Conservation (phyloP, 2,888 invertebrate species). For the Protonemura montana region DNA sequence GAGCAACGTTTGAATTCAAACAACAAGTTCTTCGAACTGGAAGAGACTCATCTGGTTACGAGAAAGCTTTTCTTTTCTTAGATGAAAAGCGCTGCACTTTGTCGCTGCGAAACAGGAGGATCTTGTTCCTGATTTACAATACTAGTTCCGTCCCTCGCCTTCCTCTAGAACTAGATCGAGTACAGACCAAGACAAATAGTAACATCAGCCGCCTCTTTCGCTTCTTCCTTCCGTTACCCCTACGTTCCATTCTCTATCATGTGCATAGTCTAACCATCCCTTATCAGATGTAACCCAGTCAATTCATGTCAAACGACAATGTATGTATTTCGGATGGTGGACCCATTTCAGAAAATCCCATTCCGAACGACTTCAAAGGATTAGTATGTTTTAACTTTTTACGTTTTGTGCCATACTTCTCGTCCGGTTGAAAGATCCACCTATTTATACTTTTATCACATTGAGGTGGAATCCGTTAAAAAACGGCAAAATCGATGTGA, state of each 20-base stretch:
- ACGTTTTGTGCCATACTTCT: too few species aligned
- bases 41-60: not conserved
- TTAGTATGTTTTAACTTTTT: not conserved
- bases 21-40: not conserved
- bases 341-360: not conserved
- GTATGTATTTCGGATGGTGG: not conserved
- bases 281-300: not conserved
- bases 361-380: not conserved
- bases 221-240: not conserved
- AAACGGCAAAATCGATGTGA: too few species aligned
- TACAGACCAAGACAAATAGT: not conserved
- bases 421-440: too few species aligned
- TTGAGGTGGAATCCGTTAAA: too few species aligned
- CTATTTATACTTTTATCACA: too few species aligned
- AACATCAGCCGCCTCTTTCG: not conserved
- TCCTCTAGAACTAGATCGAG: not conserved
- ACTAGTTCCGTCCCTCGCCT: not conserved
- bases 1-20: not conserved
- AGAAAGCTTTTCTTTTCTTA: not conserved
- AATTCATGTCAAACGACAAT: not conserved
- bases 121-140: constrained; percentile 12
- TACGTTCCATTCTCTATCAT: not conserved
- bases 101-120: not conserved
- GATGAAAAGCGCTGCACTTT: not conserved
- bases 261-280: not conserved